Evolutionary conservation across 2,888 invertebrate genomes (phyloP), one percentile per base, ranked within the genome.

Genomic region (Sphinx pinastri): DNA sequence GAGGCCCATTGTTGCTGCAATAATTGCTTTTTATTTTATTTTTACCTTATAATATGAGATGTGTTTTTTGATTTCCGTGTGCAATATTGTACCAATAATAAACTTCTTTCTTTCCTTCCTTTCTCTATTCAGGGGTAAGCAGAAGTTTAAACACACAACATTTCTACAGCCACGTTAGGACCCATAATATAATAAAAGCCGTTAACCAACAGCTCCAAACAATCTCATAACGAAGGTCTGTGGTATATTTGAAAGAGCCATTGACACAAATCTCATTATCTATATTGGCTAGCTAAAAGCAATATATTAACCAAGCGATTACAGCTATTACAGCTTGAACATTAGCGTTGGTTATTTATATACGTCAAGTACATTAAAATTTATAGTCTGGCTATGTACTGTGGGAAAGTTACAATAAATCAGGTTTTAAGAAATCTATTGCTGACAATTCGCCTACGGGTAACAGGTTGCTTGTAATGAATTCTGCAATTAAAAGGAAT

Each of bases 401-500:
- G 63, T 63, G 63, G 63, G 49, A 63, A 63, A 76, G 74, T 77
- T 74, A 74, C 73, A 73, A 74, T 78, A 63, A 63, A 63, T 75
- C 76, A 75, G 75, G 79, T 78, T 79, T 79, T 76, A 73, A 76
- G 78, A 79, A 80, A 79, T 79, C 73, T 74, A 76, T 77, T 71
- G 76, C 79, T 82, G 81, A 84, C 80, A 84, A 79, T 83, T 82
- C 81, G 81, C 79, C 76, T 73, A 77, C 76, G 74, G 77, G 78
- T 79, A 81, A 82, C 83, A 82, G 84, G 70, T 76, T 77, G 73
- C 77, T 75, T 71, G 73, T 81, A 83, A 86, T 81, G 80, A 84
- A 85, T 82, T 83, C 79, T 72, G 76, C 79, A 81, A 81, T 85
- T 81, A 82, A 78, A 79, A 76, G 77, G 75, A 81, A 79, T 78